Base-by-base conservation (phyloP, 53 echinoderm and acorn worm species). In the Echinarachnius parma region DNA sequence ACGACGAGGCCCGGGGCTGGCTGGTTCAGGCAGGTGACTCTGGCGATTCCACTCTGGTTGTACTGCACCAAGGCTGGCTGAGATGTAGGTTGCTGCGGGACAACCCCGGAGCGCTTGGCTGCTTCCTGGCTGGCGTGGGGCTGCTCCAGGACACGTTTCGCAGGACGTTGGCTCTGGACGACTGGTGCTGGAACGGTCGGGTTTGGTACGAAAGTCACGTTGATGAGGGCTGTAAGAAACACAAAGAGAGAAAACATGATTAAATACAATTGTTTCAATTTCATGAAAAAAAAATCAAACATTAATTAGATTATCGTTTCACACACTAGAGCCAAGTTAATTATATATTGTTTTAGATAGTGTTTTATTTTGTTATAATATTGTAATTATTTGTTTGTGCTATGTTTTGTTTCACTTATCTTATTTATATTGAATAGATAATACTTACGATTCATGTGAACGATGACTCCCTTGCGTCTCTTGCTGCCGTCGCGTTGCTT, bases 391-490 rank as follows among this genome's bases (percentile, higher is more conserved):
- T n/a, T n/a, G n/a, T n/a, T n/a, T n/a, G n/a, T n/a, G n/a, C n/a
- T n/a, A n/a, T n/a, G n/a, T n/a, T n/a, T n/a, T n/a, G n/a, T n/a
- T n/a, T n/a, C n/a, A n/a, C n/a, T n/a, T n/a, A n/a, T n/a, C n/a
- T n/a, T n/a, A n/a, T n/a, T n/a, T n/a, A n/a, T n/a, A n/a, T n/a
- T n/a, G n/a, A n/a, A n/a, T n/a, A n/a, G n/a, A n/a, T n/a, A n/a
- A n/a, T n/a, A 63, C 70, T 69, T 53, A 69, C 70, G 70, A 69
- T 69, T 69, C 52, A 69, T 69, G 53, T 53, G 33, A 22, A 69
- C 70, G 22, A 69, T 14, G 54, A 69, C 37, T 3, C 35, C 70
- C 36, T 69, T 69, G 33, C 32, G 21, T 21, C 36, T 69, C 70
- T 34, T 69, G 53, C 70, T 69, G 70, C 70, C 70, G 34, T 53